Conservation (phyloP, 1,140 invertebrate genomes). For the Bacillus rossius region DNA sequence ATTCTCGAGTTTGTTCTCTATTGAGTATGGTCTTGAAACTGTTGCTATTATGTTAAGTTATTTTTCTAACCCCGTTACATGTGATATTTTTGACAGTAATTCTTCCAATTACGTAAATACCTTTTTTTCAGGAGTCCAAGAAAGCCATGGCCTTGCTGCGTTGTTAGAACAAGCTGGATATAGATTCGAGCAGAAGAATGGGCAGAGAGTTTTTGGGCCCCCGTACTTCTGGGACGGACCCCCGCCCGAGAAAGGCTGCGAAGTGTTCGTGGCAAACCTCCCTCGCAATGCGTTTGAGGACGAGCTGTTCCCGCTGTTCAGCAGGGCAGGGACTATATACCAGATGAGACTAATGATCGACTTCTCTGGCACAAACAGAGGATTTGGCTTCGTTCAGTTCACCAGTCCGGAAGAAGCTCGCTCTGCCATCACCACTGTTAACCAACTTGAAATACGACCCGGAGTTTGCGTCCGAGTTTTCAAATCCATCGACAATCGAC, state of each 20-base stretch:
- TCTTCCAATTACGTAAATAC: too few relatives aligned
- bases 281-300: constrained; percentile 75
- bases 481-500: constrained; percentile 77
- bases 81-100: too few relatives aligned
- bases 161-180: constrained; percentile 37
- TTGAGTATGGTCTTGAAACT: too few relatives aligned
- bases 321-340: constrained; percentile 55
- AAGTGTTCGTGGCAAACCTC: constrained; percentile 80
- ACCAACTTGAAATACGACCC: constrained; percentile 63
- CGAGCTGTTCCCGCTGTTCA: constrained; percentile 73
- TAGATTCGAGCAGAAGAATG: constrained; percentile 59
- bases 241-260: constrained; percentile 52
- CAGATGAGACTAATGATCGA: constrained; percentile 79
- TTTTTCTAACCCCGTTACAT: too few relatives aligned
- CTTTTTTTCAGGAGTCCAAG: too few relatives aligned
- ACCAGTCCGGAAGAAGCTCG: constrained; percentile 54
- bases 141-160: too few relatives aligned
- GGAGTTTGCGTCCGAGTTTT: constrained; percentile 64
- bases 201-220: constrained; percentile 55
- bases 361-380: constrained; percentile 71
- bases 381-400: constrained; percentile 77
- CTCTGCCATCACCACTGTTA: constrained; percentile 55
- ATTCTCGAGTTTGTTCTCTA: too few relatives aligned
- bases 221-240: constrained; percentile 44
- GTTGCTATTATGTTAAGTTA: too few relatives aligned